Percentiles rank a stretch among this genome's conserved stretches.
phyloP scores from a whole-genome alignment of 2,888 invertebrate genomes.

The Brachyopa scutellaris region DNA sequence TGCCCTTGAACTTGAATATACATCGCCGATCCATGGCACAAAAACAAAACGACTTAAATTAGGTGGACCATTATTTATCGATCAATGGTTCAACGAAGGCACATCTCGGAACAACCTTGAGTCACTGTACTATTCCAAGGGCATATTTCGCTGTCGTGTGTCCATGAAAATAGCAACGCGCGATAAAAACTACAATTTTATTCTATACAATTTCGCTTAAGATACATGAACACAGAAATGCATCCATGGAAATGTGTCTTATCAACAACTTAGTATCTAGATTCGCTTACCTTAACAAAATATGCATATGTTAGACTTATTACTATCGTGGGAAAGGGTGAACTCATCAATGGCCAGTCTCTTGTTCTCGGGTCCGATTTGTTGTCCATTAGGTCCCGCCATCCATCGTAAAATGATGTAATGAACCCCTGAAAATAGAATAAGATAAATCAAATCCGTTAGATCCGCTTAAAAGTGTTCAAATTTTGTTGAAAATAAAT shows the following conservation, averaged over 20 bases:
- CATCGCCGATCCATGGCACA: too few relatives aligned
- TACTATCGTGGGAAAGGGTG: slow-evolving; percentile 89
- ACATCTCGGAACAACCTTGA: slow-evolving; percentile 18
- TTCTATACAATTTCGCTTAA: neutral
- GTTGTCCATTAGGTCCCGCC: slow-evolving; percentile 90
- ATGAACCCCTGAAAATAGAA: slow-evolving; percentile 78
- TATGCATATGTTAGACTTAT: slow-evolving; percentile 90
- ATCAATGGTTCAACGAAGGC: neutral
- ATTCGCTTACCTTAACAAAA: slow-evolving; percentile 86
- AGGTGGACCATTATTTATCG: slow-evolving; percentile 16
- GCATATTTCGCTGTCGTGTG: neutral
- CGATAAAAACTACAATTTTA: slow-evolving; percentile 32
- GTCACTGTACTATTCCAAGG: slow-evolving; percentile 38
- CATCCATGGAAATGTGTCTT: too few relatives aligned
- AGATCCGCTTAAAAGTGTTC: too few relatives aligned
- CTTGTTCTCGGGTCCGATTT: slow-evolving; percentile 92
- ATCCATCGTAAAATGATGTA: slow-evolving; percentile 81
- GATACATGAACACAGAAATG: neutral
- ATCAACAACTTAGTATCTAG: too few relatives aligned
- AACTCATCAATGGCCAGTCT: slow-evolving; percentile 91
- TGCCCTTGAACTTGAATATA: slow-evolving; percentile 50
- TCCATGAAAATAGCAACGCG: slow-evolving; percentile 16
- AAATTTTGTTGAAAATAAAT: too few relatives aligned
- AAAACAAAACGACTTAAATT: slow-evolving; percentile 44
- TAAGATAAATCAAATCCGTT: slow-evolving; percentile 44